Conservation (phyloP, 2,113 vertebrate species). For the Camelus bactrianus region DNA sequence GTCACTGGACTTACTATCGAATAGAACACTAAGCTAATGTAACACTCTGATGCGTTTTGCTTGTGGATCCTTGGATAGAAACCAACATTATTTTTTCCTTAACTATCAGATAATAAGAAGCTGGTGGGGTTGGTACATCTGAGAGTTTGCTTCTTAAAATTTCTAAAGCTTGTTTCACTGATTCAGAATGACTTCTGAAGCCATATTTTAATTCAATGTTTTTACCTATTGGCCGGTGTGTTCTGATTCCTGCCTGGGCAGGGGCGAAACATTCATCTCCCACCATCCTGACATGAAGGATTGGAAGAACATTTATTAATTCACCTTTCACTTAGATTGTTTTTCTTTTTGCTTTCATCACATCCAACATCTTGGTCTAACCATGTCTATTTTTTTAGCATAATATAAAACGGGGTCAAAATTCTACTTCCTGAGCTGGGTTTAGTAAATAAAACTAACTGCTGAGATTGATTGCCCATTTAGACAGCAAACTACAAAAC, state of each 20-base stretch:
- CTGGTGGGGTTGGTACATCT: neutral
- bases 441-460: constrained; percentile 75
- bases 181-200: constrained; percentile 31
- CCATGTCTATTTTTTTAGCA: constrained; percentile 33
- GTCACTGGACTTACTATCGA: neutral
- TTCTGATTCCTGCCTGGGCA: constrained; percentile 24
- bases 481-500: constrained; percentile 64
- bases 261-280: neutral
- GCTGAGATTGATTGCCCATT: constrained; percentile 52
- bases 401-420: constrained; percentile 52
- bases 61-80: neutral
- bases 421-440: constrained; percentile 1
- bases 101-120: neutral
- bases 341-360: constrained; percentile 40
- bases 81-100: neutral
- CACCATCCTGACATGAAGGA: neutral
- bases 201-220: neutral
- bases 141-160: neutral
- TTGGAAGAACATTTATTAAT: constrained; percentile 45
- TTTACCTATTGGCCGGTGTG: neutral
- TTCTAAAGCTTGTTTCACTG: constrained; percentile 14
- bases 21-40: neutral
- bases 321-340: constrained; percentile 55
- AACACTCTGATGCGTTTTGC: neutral
- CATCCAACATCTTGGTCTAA: constrained; percentile 4